phyloP scores from a whole-genome alignment of 2,888 invertebrate genomes.

The Anticlea derivata region DNA sequence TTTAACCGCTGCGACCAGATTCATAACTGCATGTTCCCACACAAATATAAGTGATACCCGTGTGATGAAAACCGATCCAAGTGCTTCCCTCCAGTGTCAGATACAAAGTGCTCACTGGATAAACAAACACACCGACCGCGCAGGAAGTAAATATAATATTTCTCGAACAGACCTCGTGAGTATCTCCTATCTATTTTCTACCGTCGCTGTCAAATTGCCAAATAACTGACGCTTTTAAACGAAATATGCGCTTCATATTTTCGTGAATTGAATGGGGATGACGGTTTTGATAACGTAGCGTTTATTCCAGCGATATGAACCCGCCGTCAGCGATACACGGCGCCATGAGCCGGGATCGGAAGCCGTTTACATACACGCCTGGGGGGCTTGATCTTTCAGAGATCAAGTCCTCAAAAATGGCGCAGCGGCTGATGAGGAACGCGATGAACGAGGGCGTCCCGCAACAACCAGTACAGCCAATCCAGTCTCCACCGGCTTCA shows the following conservation, averaged over 20 bases:
- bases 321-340: conserved; percentile 94
- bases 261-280: conserved; percentile 44
- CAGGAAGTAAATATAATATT: conserved; percentile 68
- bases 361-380: conserved; percentile 97
- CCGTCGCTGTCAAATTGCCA: conserved; percentile 75
- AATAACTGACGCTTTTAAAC: conserved; percentile 51
- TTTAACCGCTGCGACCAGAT: conserved; percentile 78
- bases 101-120: conserved; percentile 55
- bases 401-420: conserved; percentile 95
- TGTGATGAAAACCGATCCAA: conserved; percentile 67
- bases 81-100: conserved; percentile 55
- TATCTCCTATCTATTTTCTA: conserved; percentile 71
- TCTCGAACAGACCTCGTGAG: conserved; percentile 66
- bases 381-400: conserved; percentile 96
- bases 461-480: conserved; percentile 81
- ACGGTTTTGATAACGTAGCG: conserved; percentile 27
- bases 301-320: conserved; percentile 81
- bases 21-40: conserved; percentile 74
- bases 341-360: conserved; percentile 96
- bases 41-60: conserved; percentile 68
- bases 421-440: conserved; percentile 86
- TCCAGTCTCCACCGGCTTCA: conserved; percentile 77
- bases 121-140: conserved; percentile 51
- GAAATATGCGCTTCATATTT: conserved; percentile 48
- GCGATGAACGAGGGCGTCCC: conserved; percentile 88